Evolutionary conservation across 2,113 vertebrate genomes (phyloP).

Genomic region (Litocranius walleri): DNA sequence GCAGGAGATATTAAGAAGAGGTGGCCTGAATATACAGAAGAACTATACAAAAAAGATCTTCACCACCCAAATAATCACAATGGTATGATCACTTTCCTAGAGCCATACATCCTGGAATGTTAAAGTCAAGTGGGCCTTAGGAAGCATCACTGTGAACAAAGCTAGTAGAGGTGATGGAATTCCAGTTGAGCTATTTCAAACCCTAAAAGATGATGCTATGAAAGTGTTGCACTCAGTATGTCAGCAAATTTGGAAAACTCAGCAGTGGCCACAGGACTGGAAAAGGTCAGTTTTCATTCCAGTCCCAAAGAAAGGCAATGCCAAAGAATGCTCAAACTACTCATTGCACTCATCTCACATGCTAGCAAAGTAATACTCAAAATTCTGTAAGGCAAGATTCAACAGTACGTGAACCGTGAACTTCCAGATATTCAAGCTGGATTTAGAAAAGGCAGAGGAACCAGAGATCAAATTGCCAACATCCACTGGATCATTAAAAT

Average conservation of each 20-base stretch:
- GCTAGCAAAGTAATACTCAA: not conserved
- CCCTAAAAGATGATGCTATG: not conserved
- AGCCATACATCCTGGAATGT: not conserved
- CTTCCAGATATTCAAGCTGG: not conserved
- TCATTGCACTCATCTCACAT: not conserved
- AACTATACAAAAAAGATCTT: not conserved
- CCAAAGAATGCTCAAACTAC: not conserved
- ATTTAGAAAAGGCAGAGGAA: not conserved
- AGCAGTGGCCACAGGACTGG: not conserved
- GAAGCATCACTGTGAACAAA: not conserved
- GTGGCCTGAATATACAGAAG: not conserved
- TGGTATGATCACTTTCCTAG: not conserved
- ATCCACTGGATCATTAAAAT: not conserved
- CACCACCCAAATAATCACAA: not conserved
- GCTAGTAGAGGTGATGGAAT: not conserved
- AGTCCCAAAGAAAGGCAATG: not conserved
- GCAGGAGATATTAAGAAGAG: not conserved
- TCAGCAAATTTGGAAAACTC: not conserved
- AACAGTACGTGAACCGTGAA: not conserved
- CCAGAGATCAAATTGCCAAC: not conserved
- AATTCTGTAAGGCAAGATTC: not conserved
- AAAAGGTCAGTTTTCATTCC: not conserved
- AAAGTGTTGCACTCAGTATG: not conserved
- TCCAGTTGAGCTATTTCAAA: not conserved
- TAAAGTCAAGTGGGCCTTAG: not conserved